Base-by-base conservation (phyloP, 2,888 invertebrate genomes). In the Kryphioiulus occultus region DNA sequence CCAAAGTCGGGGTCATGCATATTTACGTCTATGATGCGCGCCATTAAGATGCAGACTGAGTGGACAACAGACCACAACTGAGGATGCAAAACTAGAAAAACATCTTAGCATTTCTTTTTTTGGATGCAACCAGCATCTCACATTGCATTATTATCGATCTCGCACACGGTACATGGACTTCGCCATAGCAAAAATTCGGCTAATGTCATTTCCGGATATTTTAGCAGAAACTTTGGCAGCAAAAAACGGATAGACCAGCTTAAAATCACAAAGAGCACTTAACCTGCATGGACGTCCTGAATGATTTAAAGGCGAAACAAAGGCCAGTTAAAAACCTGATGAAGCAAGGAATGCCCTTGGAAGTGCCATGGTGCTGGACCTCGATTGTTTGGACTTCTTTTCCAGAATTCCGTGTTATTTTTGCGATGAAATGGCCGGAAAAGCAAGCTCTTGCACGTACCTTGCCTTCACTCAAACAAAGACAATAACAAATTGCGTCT, bases 401-500 rank as follows among this genome's bases (percentile, higher is more conserved):
- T 42, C 7, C 4, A 42, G 7, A 42, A 42, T n/a, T n/a, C n/a
- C n/a, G 2, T 15, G 47, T 47, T 47, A 15, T 5, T 59, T 59
- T 59, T 59, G n/a, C 1, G 4, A n/a, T 2, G 59, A n/a, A 59
- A 59, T 59, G 15, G 59, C n/a, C n/a, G 22, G 3, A 59, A 59
- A n/a, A 59, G 59, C 15, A n/a, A 59, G 59, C 59, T 22, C 22
- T 19, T 5, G 59, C 59, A 59, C n/a, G n/a, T 59, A 59, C n/a
- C 59, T 59, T 19, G 59, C 19, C 59, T 59, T n/a, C n/a, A 59
- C n/a, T 59, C 47, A 47, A 47, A 47, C 59, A 19, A 59, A 59
- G 59, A n/a, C n/a, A 59, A 59, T 59, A 59, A 47, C 59, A 59
- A 59, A 59, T 59, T 59, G 59, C 5, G 59, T 59, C 59, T n/a